A percentile compares a stretch with the other conserved stretches of the same genome.
phyloP scores from a whole-genome alignment of 2,888 invertebrate genomes.

The Andrena bicolor region DNA sequence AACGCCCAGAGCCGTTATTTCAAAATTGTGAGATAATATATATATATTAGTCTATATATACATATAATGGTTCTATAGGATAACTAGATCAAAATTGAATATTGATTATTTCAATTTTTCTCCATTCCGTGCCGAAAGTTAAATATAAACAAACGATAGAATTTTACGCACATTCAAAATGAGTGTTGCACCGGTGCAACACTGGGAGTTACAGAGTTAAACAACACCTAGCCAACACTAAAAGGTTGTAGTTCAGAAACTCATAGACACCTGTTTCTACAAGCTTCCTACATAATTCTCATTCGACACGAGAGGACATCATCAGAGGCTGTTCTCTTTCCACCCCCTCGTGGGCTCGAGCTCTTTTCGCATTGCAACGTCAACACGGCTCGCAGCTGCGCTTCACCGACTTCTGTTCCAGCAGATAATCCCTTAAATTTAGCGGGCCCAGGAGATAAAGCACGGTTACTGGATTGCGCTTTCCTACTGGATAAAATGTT shows the following conservation, averaged over 20 bases:
- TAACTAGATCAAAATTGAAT: too few species aligned
- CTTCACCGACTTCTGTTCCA: conserved; percentile 41
- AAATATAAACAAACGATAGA: too few species aligned
- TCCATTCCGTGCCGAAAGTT: too few species aligned
- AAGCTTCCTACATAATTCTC: neutral
- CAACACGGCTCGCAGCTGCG: conserved; percentile 36
- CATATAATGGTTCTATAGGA: too few species aligned
- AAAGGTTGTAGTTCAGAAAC: neutral
- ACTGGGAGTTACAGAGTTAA: too few species aligned
- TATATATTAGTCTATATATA: too few species aligned
- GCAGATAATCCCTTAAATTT: conserved; percentile 54
- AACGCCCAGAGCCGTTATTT: too few species aligned
- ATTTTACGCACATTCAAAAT: too few species aligned
- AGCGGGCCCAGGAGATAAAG: conserved; percentile 47
- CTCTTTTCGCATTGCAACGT: conserved; percentile 30
- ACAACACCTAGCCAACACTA: neutral
- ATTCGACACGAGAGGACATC: neutral
- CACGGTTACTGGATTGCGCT: conserved; percentile 56
- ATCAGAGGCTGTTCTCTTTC: neutral
- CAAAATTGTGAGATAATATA: too few species aligned
- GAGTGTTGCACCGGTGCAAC: too few species aligned
- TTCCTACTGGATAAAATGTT: conserved; percentile 52
- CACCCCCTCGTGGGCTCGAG: neutral
- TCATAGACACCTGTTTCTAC: neutral
- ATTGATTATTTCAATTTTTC: too few species aligned